These are phyloP conservation scores for Brachycybe producta DNA, from an alignment of 2,888 invertebrate genomes.

Conservation along the genomic window DNA sequence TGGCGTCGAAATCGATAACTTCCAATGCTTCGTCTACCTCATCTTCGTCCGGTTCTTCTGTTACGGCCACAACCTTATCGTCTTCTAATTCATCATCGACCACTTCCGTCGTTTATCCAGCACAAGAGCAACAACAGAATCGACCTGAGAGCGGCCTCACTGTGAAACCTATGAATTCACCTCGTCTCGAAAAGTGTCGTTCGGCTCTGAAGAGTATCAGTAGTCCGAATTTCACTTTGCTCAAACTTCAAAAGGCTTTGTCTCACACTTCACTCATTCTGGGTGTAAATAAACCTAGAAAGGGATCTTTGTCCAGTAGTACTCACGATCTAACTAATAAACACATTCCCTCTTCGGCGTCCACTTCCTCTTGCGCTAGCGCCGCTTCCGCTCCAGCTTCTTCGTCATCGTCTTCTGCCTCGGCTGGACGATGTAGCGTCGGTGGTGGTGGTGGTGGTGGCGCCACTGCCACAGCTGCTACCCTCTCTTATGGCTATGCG, in stretches of 20 bases:
- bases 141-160: background rate
- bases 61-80: background rate
- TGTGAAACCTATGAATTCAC: conserved; percentile 3
- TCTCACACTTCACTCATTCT: conserved; percentile 20
- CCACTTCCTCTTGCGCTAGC: conserved; percentile 2
- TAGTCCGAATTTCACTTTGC: conserved; percentile 20
- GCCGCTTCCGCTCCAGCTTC: background rate
- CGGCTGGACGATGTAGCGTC: conserved; percentile 3
- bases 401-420: background rate
- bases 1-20: background rate
- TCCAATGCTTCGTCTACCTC: background rate
- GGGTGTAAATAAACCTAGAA: conserved; percentile 11
- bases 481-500: background rate
- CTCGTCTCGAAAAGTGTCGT: conserved; percentile 18
- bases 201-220: conserved; percentile 20
- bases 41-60: background rate
- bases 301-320: conserved; percentile 18
- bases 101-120: conserved; percentile 2
- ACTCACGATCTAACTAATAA: conserved; percentile 17
- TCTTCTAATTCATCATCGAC: conserved; percentile 7
- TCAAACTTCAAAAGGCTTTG: conserved; percentile 20
- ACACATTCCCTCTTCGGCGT: conserved; percentile 6
- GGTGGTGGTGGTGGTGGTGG: too few species aligned
- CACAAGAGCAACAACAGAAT: too few species aligned
- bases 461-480: background rate